Conservation (phyloP, 2,113 vertebrate genomes). For the Cyrtonyx montezumae region DNA sequence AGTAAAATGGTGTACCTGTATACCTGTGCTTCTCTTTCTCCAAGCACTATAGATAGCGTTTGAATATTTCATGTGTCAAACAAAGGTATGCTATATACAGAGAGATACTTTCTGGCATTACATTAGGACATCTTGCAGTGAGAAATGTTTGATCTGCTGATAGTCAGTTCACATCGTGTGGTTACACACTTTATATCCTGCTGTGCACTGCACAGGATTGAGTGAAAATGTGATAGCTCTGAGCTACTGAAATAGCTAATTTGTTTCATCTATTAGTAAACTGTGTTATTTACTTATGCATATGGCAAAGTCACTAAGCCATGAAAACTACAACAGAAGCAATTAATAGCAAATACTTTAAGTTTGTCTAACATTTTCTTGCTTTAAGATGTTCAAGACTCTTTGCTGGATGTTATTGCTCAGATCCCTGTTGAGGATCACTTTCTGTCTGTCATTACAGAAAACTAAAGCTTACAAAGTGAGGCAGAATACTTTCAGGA, state of each 20-base stretch:
- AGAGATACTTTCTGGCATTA: background rate
- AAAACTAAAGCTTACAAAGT: background rate
- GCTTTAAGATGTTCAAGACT: background rate
- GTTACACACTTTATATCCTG: constrained; percentile 16
- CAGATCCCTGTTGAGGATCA: background rate
- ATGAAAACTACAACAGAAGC: background rate
- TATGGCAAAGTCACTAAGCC: background rate
- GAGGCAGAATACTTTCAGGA: background rate
- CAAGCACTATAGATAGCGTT: background rate
- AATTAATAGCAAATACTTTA: background rate
- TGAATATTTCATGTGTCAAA: constrained; percentile 39
- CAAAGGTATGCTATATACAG: background rate
- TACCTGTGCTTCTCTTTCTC: background rate
- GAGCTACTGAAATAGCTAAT: background rate
- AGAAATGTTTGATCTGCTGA: constrained; percentile 35
- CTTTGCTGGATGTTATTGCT: background rate
- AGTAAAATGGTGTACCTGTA: background rate
- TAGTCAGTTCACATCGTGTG: constrained; percentile 3
- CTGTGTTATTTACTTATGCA: background rate
- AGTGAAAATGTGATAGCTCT: background rate
- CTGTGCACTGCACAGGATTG: background rate
- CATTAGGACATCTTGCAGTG: constrained; percentile 2
- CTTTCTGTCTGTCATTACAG: background rate
- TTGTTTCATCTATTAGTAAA: background rate
- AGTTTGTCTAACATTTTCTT: background rate